Conservation (phyloP, 2,113 vertebrate genomes). For the Peucedramus taeniatus region DNA sequence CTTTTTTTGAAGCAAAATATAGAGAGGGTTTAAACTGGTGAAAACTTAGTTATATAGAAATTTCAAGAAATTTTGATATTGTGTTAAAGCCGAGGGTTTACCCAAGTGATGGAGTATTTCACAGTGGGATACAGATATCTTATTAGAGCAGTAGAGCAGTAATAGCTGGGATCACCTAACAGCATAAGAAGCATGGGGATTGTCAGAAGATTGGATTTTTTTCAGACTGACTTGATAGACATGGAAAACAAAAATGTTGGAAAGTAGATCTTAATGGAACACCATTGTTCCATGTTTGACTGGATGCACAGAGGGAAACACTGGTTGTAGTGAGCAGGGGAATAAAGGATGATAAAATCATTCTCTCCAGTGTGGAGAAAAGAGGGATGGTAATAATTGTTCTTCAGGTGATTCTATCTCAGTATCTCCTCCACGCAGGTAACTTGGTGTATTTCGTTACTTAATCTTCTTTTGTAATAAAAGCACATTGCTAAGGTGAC, state of each 20-base stretch:
- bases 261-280: background rate
- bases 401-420: background rate
- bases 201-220: background rate
- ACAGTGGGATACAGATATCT: background rate
- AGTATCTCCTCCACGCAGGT: background rate
- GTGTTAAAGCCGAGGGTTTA: background rate
- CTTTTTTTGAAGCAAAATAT: background rate
- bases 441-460: background rate
- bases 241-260: background rate
- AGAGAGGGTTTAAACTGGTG: background rate
- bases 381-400: background rate
- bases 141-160: background rate
- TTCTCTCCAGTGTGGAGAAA: background rate
- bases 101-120: background rate
- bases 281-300: background rate
- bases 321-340: background rate
- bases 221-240: background rate
- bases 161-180: background rate
- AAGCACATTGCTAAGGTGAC: background rate
- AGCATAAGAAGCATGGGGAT: background rate
- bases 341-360: background rate
- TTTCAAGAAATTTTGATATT: background rate
- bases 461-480: background rate
- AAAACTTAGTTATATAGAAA: background rate
- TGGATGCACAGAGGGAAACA: background rate